Conservation (phyloP, 1,140 invertebrate species). For the Lepidurus apus region DNA sequence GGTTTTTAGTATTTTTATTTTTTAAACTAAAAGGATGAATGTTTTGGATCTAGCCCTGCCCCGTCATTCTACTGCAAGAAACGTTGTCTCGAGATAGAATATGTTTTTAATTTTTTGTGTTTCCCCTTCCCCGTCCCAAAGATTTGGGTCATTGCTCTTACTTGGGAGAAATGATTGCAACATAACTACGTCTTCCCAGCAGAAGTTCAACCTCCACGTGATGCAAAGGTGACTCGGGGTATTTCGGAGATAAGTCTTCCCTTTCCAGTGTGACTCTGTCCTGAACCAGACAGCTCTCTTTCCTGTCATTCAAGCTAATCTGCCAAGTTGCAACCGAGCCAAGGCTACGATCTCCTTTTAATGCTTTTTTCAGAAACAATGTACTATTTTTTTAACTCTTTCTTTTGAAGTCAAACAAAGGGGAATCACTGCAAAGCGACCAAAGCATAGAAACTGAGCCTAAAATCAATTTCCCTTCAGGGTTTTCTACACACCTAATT, state of each 20-base stretch:
- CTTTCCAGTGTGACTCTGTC: not conserved
- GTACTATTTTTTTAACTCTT: not conserved
- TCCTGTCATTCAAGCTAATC: not conserved
- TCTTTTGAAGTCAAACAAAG: not conserved
- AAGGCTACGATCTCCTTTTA: not conserved
- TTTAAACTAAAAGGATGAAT: too few species aligned
- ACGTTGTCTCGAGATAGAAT: too few species aligned
- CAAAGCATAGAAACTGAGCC: not conserved
- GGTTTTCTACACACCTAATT: too few species aligned
- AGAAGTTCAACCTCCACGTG: not conserved
- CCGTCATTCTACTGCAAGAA: too few species aligned
- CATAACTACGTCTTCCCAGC: not conserved
- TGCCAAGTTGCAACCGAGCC: not conserved
- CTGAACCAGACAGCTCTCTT: not conserved
- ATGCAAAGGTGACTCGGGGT: not conserved
- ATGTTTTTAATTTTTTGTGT: too few species aligned
- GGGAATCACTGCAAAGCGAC: not conserved
- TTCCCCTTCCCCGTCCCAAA: too few species aligned
- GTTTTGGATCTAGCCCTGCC: too few species aligned
- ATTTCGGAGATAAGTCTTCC: constrained; percentile 10
- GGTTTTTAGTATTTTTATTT: too few species aligned
- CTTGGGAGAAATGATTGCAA: not conserved
- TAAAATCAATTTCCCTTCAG: too few species aligned
- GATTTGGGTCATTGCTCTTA: too few species aligned
- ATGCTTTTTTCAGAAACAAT: not conserved